Conservation (phyloP, 2,888 invertebrate genomes). For the Drosophila rellima region DNA sequence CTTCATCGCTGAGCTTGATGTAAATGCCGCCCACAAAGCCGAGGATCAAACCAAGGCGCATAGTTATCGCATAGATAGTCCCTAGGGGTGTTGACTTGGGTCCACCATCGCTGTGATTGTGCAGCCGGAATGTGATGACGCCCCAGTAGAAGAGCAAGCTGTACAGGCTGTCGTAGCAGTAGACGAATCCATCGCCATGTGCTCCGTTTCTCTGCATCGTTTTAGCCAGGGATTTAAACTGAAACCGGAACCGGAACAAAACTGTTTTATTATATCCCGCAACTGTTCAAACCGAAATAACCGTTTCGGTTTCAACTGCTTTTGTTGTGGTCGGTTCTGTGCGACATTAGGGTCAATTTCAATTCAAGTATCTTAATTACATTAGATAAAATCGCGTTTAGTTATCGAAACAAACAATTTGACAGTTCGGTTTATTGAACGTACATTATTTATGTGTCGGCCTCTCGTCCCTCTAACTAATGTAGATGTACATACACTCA, state of each 20-base stretch:
- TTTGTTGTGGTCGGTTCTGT: neutral
- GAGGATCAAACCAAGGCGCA: conserved; percentile 42
- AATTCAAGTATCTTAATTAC: no score
- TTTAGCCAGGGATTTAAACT: neutral
- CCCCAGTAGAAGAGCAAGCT: conserved; percentile 65
- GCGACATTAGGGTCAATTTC: neutral
- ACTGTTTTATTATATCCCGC: no score
- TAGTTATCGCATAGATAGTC: conserved; percentile 38
- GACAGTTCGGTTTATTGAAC: conserved; percentile 45
- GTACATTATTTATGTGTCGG: conserved; percentile 7
- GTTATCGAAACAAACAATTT: conserved; percentile 38
- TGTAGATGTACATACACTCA: conserved; percentile 20
- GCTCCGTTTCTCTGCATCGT: conserved; percentile 21
- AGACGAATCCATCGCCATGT: conserved; percentile 46
- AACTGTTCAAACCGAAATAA: no score
- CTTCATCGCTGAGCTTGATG: conserved; percentile 57
- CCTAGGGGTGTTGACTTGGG: conserved; percentile 35
- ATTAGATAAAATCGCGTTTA: conserved; percentile 28
- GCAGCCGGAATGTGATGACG: conserved; percentile 60
- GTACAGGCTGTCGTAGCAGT: conserved; percentile 72
- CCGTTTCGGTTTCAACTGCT: neutral
- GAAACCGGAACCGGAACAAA: no score
- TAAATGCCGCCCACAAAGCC: conserved; percentile 61
- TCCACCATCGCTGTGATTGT: conserved; percentile 36
- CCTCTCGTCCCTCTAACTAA: conserved; percentile 28